These are phyloP conservation scores for Drosophila ironensis DNA, from an alignment of 1,140 invertebrate species.

Conservation along the genomic window DNA sequence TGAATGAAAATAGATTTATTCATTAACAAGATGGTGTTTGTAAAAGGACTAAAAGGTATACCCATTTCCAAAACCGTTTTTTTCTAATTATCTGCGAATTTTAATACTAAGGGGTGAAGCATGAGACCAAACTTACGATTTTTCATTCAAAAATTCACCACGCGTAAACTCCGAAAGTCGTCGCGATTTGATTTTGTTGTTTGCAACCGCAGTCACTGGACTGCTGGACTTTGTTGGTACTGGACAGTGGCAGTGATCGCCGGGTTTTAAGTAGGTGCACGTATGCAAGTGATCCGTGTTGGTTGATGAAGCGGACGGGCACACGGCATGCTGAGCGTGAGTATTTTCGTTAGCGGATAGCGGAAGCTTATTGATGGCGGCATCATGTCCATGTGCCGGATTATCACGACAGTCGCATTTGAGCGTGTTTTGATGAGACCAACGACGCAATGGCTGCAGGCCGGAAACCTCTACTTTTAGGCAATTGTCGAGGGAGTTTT, in stretches of 20 bases:
- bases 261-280: conserved; percentile 27
- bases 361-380: conserved; percentile 22
- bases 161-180: conserved; percentile 82
- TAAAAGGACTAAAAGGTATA: too few species aligned
- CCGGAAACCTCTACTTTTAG: background rate
- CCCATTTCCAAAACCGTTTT: too few species aligned
- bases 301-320: conserved; percentile 1
- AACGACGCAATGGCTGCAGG: conserved; percentile 51
- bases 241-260: conserved; percentile 27
- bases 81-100: too few species aligned
- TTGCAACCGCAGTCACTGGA: conserved; percentile 7
- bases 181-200: conserved; percentile 81
- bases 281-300: conserved; percentile 9
- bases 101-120: background rate
- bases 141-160: conserved; percentile 83
- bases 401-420: conserved; percentile 64
- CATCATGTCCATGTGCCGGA: background rate
- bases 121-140: conserved; percentile 75
- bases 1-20: too few species aligned
- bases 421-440: conserved; percentile 70
- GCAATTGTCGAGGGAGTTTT: conserved; percentile 37
- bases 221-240: conserved; percentile 34
- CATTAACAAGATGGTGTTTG: too few species aligned
- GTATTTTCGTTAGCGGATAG: conserved; percentile 53
- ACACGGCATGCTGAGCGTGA: conserved; percentile 51